A percentile compares a stretch with the other conserved stretches of the same genome.
Evolutionary conservation across 2,888 invertebrate species (phyloP).

Genomic region (Idaea aversata): DNA sequence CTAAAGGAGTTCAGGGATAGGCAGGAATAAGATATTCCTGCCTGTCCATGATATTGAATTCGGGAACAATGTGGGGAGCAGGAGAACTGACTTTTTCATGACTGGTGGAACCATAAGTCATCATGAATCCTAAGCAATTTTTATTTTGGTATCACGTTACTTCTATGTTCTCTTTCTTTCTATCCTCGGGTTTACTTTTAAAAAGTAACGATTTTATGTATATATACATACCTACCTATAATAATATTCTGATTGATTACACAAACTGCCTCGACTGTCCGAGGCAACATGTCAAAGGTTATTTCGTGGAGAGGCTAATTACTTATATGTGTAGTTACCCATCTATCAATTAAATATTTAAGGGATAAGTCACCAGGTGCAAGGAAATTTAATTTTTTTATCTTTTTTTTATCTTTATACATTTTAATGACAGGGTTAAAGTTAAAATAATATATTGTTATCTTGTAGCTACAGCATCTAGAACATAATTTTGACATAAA

Average conservation of each 20-base stretch:
- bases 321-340: conserved; percentile 13
- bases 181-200: neutral
- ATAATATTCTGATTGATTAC: conserved; percentile 31
- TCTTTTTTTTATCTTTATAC: too few relatives aligned
- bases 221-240: conserved; percentile 19
- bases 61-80: too few relatives aligned
- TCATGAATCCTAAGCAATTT: neutral
- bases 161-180: neutral
- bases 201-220: conserved; percentile 19
- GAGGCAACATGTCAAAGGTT: conserved; percentile 51
- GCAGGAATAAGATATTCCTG: too few relatives aligned
- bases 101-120: too few relatives aligned
- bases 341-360: neutral
- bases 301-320: conserved; percentile 55
- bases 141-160: neutral
- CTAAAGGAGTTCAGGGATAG: too few relatives aligned
- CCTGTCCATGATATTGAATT: too few relatives aligned
- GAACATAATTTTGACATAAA: too few relatives aligned
- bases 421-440: too few relatives aligned
- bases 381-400: neutral
- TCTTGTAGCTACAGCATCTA: too few relatives aligned
- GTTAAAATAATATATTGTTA: too few relatives aligned
- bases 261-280: conserved; percentile 29
- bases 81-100: too few relatives aligned
- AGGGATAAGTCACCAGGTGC: neutral